phyloP scores from a whole-genome alignment of 2,888 invertebrate species.

The Drosophila gaucha region DNA sequence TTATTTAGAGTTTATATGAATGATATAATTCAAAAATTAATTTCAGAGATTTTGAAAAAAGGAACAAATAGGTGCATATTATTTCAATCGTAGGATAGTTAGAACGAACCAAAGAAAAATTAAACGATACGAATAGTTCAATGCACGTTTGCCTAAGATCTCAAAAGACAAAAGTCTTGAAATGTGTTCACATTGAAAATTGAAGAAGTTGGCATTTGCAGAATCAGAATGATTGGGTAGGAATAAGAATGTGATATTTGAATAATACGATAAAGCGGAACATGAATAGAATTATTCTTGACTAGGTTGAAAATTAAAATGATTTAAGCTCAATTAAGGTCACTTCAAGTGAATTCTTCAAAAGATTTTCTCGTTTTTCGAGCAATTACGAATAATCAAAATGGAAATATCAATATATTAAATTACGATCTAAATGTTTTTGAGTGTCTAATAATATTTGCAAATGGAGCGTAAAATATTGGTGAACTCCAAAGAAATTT shows the following conservation, averaged over 20 bases:
- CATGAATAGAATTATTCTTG: not conserved
- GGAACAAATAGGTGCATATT: not conserved
- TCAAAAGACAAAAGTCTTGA: not conserved
- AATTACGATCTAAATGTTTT: not conserved
- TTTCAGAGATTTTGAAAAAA: not conserved
- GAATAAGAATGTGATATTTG: conserved; percentile 2
- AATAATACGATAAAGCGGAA: not conserved
- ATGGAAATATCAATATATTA: not conserved
- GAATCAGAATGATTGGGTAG: not conserved
- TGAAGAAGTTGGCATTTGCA: not conserved
- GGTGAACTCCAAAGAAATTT: not conserved
- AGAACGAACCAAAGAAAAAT: not conserved
- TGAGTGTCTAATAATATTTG: conserved; percentile 14
- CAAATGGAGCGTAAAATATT: conserved; percentile 2
- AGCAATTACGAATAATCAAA: not conserved
- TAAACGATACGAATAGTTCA: not conserved
- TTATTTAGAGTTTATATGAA: not conserved
- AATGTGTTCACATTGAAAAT: too few relatives aligned
- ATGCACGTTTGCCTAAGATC: not conserved
- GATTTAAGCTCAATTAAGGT: not conserved
- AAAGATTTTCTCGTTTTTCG: not conserved
- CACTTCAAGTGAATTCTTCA: not conserved
- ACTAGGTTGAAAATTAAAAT: not conserved
- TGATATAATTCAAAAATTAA: not conserved
- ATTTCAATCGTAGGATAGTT: conserved; percentile 13